Base-by-base conservation (phyloP, 1,140 invertebrate genomes). In the Harlomillsia oculata region DNA sequence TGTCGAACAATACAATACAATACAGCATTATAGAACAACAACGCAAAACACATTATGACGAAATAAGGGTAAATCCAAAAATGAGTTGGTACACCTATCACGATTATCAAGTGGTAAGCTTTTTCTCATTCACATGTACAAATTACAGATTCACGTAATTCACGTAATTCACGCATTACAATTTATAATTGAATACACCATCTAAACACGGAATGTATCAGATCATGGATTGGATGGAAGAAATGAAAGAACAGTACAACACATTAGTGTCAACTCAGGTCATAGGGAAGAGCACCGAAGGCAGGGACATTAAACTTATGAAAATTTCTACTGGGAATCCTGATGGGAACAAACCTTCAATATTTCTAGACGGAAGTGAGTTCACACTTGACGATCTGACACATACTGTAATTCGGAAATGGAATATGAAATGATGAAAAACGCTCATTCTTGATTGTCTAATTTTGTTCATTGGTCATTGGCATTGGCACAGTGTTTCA, bases 401-500 rank as follows among this genome's bases (percentile, higher is more conserved):
- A 45, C 5, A 18, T 8, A 23, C 13, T 21, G 9, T 25, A 28
- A 40, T 1, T 5, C 28, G 32, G n/a, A 9, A 29, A 4, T 29
- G 6, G 13, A 41, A 3, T 41, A 20, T 41, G n/a, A 2, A 14
- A 2, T 46, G 28, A 56, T 2, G 9, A 46, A 49, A 29, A 3
- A 20, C 32, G n/a, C n/a, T 3, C 11, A 39, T n/a, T 55, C 2
- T 20, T 55, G 1, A 75, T 75, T 0, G 75, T 83, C 26, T 78
- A 82, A 65, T 70, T 83, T 25, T 82, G 83, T 45, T n/a, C n/a
- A n/a, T n/a, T n/a, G n/a, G n/a, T n/a, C n/a, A n/a, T n/a, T n/a
- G n/a, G n/a, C n/a, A n/a, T n/a, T n/a, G n/a, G n/a, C n/a, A 80
- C 76, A 14, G 79, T 77, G 20, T 78, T 80, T 49, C 80, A 82